Evolutionary conservation across 2,888 invertebrate species (phyloP).

Genomic region (Osedax frankpressi): DNA sequence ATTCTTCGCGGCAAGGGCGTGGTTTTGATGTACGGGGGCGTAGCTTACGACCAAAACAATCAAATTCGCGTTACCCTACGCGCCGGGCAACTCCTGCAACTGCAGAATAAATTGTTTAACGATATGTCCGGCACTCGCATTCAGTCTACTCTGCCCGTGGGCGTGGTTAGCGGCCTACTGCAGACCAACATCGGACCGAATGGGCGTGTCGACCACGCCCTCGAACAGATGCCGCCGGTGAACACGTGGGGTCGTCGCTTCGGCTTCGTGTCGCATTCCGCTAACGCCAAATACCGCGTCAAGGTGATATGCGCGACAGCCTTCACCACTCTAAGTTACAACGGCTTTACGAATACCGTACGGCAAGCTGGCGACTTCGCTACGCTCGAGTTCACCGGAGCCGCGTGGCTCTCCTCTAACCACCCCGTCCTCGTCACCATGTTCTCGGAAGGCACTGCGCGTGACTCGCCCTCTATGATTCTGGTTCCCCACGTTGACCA

Average conservation of each 20-base stretch:
- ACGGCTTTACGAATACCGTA: background rate
- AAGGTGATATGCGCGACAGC: background rate
- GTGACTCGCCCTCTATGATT: background rate
- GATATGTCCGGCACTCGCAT: background rate
- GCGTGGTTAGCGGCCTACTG: background rate
- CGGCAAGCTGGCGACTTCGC: background rate
- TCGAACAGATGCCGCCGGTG: background rate
- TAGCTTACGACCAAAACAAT: background rate
- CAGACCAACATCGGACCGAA: background rate
- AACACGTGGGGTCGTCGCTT: background rate
- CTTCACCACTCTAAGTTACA: background rate
- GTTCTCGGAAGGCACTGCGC: background rate
- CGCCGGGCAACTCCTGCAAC: background rate
- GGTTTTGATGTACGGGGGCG: background rate
- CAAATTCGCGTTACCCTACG: background rate
- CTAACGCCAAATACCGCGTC: background rate
- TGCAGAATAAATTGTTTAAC: background rate
- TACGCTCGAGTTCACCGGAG: background rate
- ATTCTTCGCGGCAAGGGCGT: background rate
- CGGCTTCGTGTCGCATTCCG: background rate
- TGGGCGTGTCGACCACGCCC: background rate
- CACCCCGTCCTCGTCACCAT: background rate
- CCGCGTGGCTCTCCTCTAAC: background rate
- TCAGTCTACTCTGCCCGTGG: background rate
- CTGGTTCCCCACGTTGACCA: background rate